These are phyloP conservation scores for Sphaerophoria taeniata DNA, from an alignment of 2,888 invertebrate genomes.

Conservation along the genomic window DNA sequence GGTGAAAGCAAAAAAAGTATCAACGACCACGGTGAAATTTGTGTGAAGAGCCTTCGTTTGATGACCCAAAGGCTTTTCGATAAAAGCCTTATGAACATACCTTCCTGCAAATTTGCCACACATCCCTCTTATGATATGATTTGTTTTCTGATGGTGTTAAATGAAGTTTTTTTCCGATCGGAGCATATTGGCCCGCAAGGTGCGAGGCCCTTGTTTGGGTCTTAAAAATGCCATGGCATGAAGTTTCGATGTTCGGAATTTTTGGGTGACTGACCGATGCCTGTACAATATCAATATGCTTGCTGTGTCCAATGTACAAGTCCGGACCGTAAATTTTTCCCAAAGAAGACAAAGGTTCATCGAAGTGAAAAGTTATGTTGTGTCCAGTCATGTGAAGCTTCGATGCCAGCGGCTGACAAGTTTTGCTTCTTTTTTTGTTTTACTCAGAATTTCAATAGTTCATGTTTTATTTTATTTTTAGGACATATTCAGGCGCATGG, in stretches of 20 bases:
- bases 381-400: constrained; percentile 50
- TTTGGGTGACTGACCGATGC: not conserved
- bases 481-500: too few relatives aligned
- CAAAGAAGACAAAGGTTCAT: constrained; percentile 18
- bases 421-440: constrained; percentile 3
- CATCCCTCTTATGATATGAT: constrained; percentile 44
- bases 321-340: not conserved
- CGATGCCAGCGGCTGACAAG: constrained; percentile 46
- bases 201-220: too few relatives aligned
- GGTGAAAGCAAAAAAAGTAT: not conserved
- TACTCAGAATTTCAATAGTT: not conserved
- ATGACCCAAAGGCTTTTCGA: constrained; percentile 8
- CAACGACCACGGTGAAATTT: constrained; percentile 24
- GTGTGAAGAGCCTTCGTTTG: constrained; percentile 2
- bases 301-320: constrained; percentile 5
- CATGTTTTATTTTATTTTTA: too few relatives aligned
- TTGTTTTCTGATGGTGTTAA: constrained; percentile 44
- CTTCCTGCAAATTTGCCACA: not conserved
- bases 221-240: not conserved
- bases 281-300: constrained; percentile 16
- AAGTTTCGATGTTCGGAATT: not conserved
- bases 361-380: constrained; percentile 67
- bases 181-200: not conserved
- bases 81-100: not conserved
- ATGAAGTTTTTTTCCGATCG: constrained; percentile 32